A percentile compares a stretch with the other conserved stretches of the same genome.
phyloP scores from a whole-genome alignment of 2,113 vertebrate genomes.

The Genyomyrus donnyi region DNA sequence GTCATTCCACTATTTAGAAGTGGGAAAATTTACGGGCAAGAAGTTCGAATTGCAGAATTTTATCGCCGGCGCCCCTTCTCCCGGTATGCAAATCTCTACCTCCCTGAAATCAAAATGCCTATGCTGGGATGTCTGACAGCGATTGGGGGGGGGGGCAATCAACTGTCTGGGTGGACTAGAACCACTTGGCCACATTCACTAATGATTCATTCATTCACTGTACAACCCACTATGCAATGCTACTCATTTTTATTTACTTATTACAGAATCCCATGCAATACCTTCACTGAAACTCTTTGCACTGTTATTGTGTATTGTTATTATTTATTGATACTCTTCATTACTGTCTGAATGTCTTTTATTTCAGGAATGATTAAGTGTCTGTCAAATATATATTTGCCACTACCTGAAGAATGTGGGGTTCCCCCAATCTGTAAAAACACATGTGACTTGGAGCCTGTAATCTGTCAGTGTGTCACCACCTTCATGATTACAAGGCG shows the following conservation, averaged over 20 bases:
- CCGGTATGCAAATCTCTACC: not conserved
- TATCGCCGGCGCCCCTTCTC: not conserved
- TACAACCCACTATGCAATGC: not conserved
- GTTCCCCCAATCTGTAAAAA: not conserved
- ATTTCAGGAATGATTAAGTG: not conserved
- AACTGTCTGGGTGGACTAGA: not conserved
- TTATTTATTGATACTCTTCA: not conserved
- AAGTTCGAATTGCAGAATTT: not conserved
- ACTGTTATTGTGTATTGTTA: not conserved
- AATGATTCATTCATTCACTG: not conserved
- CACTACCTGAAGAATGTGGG: not conserved
- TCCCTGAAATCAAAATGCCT: not conserved
- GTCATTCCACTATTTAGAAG: not conserved
- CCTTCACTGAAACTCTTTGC: not conserved
- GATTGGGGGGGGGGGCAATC: not conserved
- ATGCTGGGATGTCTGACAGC: not conserved
- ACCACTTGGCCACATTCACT: not conserved
- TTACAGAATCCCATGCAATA: not conserved
- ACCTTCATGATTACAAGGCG: not conserved
- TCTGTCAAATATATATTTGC: not conserved
- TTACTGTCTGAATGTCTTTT: not conserved
- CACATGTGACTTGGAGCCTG: too few relatives aligned
- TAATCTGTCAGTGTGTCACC: not conserved
- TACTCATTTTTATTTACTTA: not conserved
- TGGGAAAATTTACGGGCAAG: not conserved